A percentile compares a stretch with the other conserved stretches of the same genome.
phyloP scores from a whole-genome alignment of 2,888 invertebrate genomes.

The Bombylius discolor region DNA sequence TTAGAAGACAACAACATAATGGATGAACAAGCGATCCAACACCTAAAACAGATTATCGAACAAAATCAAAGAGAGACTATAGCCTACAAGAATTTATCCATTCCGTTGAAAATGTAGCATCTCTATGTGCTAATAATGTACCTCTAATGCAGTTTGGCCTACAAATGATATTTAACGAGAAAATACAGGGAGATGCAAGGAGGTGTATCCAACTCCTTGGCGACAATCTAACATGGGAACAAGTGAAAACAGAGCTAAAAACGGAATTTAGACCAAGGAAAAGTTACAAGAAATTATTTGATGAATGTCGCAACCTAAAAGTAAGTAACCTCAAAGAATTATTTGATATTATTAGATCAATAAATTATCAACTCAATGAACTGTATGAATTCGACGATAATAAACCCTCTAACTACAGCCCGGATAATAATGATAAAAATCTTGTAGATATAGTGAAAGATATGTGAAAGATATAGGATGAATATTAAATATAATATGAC shows the following conservation, averaged over 20 bases:
- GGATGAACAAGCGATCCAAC: too few relatives aligned
- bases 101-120: background rate
- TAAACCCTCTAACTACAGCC: background rate
- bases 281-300: background rate
- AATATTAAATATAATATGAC: background rate
- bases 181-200: too few relatives aligned
- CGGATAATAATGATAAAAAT: background rate
- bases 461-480: background rate
- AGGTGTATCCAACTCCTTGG: background rate
- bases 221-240: background rate
- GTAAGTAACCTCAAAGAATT: background rate
- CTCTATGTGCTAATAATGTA: background rate
- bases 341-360: background rate
- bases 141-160: background rate
- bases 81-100: background rate
- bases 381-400: background rate
- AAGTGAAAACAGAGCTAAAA: background rate
- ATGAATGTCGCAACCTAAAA: background rate
- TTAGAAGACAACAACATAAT: too few relatives aligned
- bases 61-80: background rate
- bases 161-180: too few relatives aligned
- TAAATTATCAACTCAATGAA: background rate
- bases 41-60: too few relatives aligned
- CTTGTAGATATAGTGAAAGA: background rate
- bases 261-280: background rate